Percentiles rank a stretch among this genome's conserved stretches.
These are phyloP conservation scores for Solenopsis invicta DNA, from an alignment of 1,140 invertebrate species.

Conservation along the genomic window DNA sequence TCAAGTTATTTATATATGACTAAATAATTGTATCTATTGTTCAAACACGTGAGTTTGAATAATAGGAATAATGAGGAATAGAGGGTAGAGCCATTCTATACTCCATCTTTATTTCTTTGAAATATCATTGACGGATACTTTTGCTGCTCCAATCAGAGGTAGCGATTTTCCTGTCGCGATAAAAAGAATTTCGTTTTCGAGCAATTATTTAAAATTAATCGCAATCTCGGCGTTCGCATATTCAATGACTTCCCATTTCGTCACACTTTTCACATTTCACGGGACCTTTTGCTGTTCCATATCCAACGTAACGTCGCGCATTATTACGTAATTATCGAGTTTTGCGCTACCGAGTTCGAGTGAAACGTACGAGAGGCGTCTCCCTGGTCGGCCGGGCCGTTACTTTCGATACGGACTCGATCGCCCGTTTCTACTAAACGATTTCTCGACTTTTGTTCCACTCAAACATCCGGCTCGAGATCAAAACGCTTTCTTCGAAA, in stretches of 20 bases:
- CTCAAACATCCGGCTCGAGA: neutral
- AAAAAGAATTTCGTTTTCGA: neutral
- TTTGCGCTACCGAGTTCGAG: slow-evolving; percentile 37
- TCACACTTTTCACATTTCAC: slow-evolving; percentile 40
- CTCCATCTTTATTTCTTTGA: neutral
- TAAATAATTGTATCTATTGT: neutral
- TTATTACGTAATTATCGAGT: slow-evolving; percentile 66
- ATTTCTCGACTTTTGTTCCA: slow-evolving; percentile 54
- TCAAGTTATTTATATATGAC: neutral
- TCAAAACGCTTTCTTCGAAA: slow-evolving; percentile 1
- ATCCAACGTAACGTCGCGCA: slow-evolving; percentile 51
- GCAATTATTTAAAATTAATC: neutral
- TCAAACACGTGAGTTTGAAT: neutral
- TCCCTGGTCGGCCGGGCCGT: neutral
- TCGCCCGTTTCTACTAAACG: slow-evolving; percentile 60
- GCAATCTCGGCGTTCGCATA: neutral
- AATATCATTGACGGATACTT: no score
- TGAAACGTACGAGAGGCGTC: slow-evolving; percentile 53
- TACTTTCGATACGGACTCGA: slow-evolving; percentile 52
- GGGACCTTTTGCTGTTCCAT: slow-evolving; percentile 48
- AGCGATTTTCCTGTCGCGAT: neutral
- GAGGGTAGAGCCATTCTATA: neutral
- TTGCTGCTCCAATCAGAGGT: no score
- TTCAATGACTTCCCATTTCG: neutral
- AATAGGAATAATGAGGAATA: neutral